Percentiles rank a stretch among this genome's conserved stretches.
Evolutionary conservation across 1,140 invertebrate genomes (phyloP).

Genomic region (Contarinia nasturtii): DNA sequence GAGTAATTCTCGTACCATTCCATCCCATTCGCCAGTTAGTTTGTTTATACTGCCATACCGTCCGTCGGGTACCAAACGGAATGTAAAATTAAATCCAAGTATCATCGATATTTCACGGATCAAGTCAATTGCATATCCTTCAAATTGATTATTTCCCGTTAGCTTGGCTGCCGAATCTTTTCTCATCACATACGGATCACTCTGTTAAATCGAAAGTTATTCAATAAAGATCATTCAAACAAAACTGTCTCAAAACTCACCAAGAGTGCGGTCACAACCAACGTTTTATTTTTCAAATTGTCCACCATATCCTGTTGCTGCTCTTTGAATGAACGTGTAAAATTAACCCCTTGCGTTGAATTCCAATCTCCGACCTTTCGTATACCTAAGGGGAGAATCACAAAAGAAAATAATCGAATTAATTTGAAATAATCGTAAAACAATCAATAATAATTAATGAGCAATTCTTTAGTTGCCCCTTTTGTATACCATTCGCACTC

Average conservation of each 20-base stretch:
- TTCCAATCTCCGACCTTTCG: slow-evolving; percentile 80
- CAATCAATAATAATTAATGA: too few relatives aligned
- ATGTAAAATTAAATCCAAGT: slow-evolving; percentile 79
- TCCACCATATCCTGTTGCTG: slow-evolving; percentile 67
- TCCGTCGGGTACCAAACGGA: slow-evolving; percentile 59
- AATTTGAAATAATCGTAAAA: too few relatives aligned
- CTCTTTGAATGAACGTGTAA: slow-evolving; percentile 70
- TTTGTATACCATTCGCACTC: slow-evolving; percentile 54
- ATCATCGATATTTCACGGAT: slow-evolving; percentile 75
- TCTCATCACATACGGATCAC: slow-evolving; percentile 79
- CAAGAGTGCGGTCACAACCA: slow-evolving; percentile 78
- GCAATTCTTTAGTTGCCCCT: too few relatives aligned
- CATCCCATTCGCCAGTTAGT: slow-evolving; percentile 72
- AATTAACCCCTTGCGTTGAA: slow-evolving; percentile 66
- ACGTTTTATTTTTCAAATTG: slow-evolving; percentile 78
- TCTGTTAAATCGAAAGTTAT: slow-evolving; percentile 33
- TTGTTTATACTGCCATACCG: slow-evolving; percentile 61
- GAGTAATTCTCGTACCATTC: slow-evolving; percentile 80
- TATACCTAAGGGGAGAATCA: too few relatives aligned
- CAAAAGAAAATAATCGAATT: too few relatives aligned
- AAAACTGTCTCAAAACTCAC: slow-evolving; percentile 38
- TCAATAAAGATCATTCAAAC: neutral
- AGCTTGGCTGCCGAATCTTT: slow-evolving; percentile 63
- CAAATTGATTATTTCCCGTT: slow-evolving; percentile 69
- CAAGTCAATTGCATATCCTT: slow-evolving; percentile 73